phyloP scores from a whole-genome alignment of 2,797 vertebrate genomes.

The Chelon auratus region DNA sequence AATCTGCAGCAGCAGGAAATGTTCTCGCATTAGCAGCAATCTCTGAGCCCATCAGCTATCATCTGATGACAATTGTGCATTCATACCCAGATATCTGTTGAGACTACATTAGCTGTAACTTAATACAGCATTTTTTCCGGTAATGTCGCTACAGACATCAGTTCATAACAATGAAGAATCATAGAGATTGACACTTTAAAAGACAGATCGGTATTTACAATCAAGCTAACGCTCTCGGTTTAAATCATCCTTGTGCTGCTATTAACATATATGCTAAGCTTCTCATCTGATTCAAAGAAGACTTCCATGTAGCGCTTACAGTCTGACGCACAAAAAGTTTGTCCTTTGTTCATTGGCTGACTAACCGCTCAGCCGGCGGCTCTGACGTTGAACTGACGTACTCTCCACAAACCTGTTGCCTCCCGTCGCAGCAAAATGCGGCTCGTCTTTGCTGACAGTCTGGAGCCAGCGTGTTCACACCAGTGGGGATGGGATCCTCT shows the following conservation, averaged over 20 bases:
- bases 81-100: too few relatives aligned
- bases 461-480: slow-evolving; percentile 52
- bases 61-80: too few relatives aligned
- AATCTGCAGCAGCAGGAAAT: too few relatives aligned
- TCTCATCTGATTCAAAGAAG: neutral
- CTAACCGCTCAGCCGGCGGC: neutral
- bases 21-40: too few relatives aligned
- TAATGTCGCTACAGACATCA: too few relatives aligned
- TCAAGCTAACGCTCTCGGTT: neutral
- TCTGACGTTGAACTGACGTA: slow-evolving; percentile 14
- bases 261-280: neutral
- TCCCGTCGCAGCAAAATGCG: slow-evolving; percentile 15
- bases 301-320: neutral
- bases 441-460: slow-evolving; percentile 26
- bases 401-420: slow-evolving; percentile 59
- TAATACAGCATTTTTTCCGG: too few relatives aligned
- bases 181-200: too few relatives aligned
- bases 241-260: neutral
- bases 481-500: slow-evolving; percentile 45
- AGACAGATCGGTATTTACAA: neutral
- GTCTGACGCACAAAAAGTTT: neutral
- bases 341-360: slow-evolving; percentile 10
- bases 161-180: too few relatives aligned
- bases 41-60: too few relatives aligned
- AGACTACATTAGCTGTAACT: too few relatives aligned